Base-by-base conservation (phyloP, 2,113 vertebrate species). In the Atherinomorus stipes region DNA sequence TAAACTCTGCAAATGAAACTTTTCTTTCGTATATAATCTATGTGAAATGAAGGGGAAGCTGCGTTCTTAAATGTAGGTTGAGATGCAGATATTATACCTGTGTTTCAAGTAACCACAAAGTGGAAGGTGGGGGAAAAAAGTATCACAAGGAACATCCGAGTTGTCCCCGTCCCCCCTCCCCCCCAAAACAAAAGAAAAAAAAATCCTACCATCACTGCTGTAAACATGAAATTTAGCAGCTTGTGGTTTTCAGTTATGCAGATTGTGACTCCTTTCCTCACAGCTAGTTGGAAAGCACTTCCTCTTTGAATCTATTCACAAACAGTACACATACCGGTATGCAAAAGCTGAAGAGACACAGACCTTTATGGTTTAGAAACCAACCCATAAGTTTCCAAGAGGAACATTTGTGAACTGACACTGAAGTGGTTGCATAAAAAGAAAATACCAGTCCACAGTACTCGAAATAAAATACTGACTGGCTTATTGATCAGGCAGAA, bases 401-500 rank as follows among this genome's bases (percentile, higher is more conserved):
- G 28, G 10, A 13, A 49, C 15, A 49, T 37, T 23, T 23, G 4
- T 57, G 25, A 50, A 56, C 10, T 59, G 13, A 73, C 16, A 45
- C 26, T 44, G 19, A 22, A 25, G 21, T 34, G 21, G 28, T 18
- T 22, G 34, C 15, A 51, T 58, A 40, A 61, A 64, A 0, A 52
- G 54, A 38, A 79, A 76, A 51, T 7, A 63, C 45, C 13, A 68
- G 37, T 65, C 22, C 56, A 22, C 15, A 62, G 26, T 49, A 40
- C 8, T n/a, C n/a, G n/a, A 64, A 63, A 50, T 53, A 21, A 61
- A 82, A 84, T 74, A 82, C 72, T 77, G 53, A 79, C 15, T 31
- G 31, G 37, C 23, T 19, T 21, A 66, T 59, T 66, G 40, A 74
- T 68, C 19, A 22, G 47, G 60, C 11, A n/a, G 68, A n/a, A 31